Base-by-base conservation (phyloP, 2,113 vertebrate species). In the Bagarius yarrelli region DNA sequence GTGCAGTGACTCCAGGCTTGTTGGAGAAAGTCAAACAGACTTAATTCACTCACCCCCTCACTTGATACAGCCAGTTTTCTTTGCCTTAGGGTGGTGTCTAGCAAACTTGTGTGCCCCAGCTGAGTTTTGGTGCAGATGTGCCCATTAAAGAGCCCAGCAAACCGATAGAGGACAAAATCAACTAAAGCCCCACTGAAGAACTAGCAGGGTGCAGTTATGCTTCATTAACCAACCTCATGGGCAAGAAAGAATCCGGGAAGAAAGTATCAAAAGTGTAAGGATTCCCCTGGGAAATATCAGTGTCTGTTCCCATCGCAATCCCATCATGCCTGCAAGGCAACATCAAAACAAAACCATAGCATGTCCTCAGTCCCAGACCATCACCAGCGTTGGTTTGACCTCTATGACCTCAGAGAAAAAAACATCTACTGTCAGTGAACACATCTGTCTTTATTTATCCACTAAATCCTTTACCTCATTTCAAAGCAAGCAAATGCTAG, bases 21-120 rank as follows among this genome's bases (percentile, higher is more conserved):
- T 60, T 60, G n/a, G 76, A 77, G 69, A 70, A 63, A 40, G 36
- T 40, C 6, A 6, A 40, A 40, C 36, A 40, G 36, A 40, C 6
- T 8, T 47, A 47, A 9, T n/a, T n/a, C 44, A 47, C 44, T 1
- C 44, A 6, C 44, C 4, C 44, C 44, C 44, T 47, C 44, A 81
- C 52, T 66, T 81, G 80, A 61, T 69, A 34, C 5, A 12, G 66
- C 72, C 77, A 47, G 32, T 30, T 64, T 64, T 83, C 44, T 6
- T 59, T 25, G 47, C 78, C 78, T 50, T 15, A 71, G 73, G 81
- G 76, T 71, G 36, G 70, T 12, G 21, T 85, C 73, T 66, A 3
- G 18, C 23, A 52, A 76, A 80, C 57, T 78, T 69, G 78, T 44
- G 78, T 8, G 15, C 50, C 23, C 56, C 44, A 40, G 30, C 70